These are phyloP conservation scores for Gymnocypris eckloni DNA, from an alignment of 2,797 vertebrate species.

Conservation along the genomic window DNA sequence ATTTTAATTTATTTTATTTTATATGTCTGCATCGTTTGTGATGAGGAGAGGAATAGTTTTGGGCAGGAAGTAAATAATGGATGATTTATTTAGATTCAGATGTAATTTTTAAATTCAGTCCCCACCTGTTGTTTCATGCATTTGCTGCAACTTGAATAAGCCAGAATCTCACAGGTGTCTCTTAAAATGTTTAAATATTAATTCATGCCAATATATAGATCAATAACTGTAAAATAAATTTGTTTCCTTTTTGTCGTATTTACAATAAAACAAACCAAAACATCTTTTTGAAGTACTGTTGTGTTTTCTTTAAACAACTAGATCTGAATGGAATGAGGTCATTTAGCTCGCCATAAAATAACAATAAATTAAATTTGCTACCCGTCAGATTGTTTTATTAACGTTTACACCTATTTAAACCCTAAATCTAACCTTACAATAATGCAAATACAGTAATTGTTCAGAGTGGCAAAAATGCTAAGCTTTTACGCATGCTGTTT, in stretches of 20 bases:
- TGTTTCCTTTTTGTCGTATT: conserved; percentile 71
- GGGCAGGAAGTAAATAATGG: conserved; percentile 30
- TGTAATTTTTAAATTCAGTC: conserved; percentile 45
- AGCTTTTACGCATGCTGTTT: too few species aligned
- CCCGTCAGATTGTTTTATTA: not conserved
- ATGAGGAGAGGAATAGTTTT: conserved; percentile 50
- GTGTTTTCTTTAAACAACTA: not conserved
- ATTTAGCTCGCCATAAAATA: not conserved
- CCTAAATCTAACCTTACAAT: not conserved
- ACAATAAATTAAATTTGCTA: not conserved
- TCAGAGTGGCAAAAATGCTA: too few species aligned
- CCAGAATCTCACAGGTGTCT: conserved; percentile 62
- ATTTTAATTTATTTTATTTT: conserved; percentile 50
- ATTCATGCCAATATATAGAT: conserved; percentile 67
- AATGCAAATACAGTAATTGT: too few species aligned
- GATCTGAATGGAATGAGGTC: not conserved
- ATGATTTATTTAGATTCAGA: conserved; percentile 39
- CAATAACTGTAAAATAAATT: conserved; percentile 70
- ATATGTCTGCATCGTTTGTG: conserved; percentile 45
- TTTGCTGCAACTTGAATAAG: conserved; percentile 62
- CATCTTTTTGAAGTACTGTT: conserved; percentile 30
- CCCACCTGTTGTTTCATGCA: conserved; percentile 63
- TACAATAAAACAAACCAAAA: conserved; percentile 69
- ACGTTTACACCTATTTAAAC: not conserved
- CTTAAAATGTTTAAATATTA: conserved; percentile 64